phyloP scores from a whole-genome alignment of 1,140 invertebrate species.

The Drosophila ohnishii region DNA sequence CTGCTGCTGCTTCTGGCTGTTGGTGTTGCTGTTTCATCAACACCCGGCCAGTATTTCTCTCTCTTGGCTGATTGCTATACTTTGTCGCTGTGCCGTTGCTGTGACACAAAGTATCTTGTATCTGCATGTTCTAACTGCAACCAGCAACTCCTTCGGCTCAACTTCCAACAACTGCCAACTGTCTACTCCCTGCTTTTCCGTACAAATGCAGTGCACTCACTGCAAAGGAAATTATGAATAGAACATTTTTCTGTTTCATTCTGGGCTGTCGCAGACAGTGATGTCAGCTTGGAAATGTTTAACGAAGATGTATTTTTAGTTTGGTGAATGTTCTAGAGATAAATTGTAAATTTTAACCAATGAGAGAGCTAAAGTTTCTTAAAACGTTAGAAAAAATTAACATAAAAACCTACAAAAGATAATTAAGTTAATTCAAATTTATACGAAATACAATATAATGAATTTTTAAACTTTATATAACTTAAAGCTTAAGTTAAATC shows the following conservation, averaged over 20 bases:
- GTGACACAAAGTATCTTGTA: conserved; percentile 78
- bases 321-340: neutral
- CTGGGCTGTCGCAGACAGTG: neutral
- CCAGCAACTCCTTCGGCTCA: conserved; percentile 2
- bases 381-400: neutral
- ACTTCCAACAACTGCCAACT: conserved; percentile 36
- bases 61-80: conserved; percentile 65
- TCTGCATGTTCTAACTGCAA: conserved; percentile 49
- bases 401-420: no score
- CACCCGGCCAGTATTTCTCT: conserved; percentile 56
- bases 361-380: neutral
- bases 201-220: conserved; percentile 4
- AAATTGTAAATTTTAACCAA: neutral
- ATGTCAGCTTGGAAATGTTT: conserved; percentile 3
- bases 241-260: conserved; percentile 53
- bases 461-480: no score
- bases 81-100: conserved; percentile 52
- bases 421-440: no score
- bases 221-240: conserved; percentile 68
- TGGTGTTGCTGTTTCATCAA: conserved; percentile 36
- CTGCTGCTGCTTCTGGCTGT: conserved; percentile 6
- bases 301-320: neutral
- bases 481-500: no score
- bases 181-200: neutral
- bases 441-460: no score